Evolutionary conservation across 2,888 invertebrate genomes (phyloP).

Genomic region (Phortica okadai): DNA sequence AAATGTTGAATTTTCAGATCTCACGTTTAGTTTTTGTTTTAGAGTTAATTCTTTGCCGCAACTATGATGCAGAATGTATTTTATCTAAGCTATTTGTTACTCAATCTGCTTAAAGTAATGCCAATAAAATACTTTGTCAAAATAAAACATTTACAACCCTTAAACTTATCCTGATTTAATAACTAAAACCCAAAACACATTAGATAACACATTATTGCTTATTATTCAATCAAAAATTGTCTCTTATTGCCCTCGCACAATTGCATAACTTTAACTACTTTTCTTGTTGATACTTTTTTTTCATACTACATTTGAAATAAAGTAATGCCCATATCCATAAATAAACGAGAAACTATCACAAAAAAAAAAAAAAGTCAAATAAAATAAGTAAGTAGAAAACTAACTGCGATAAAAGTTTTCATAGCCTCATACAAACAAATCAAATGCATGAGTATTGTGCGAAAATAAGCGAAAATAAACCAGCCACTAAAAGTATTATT

Average conservation of each 20-base stretch:
- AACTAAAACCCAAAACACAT: background rate
- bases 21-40: too few species aligned
- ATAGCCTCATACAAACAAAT: background rate
- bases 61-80: too few species aligned
- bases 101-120: too few species aligned
- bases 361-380: background rate
- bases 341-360: background rate
- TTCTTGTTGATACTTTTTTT: background rate
- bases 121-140: too few species aligned
- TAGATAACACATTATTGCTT: background rate
- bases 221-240: background rate
- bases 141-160: too few species aligned
- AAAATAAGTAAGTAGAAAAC: background rate
- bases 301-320: background rate
- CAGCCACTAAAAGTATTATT: slow-evolving; percentile 7
- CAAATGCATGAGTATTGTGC: background rate
- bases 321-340: background rate
- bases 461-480: slow-evolving; percentile 11
- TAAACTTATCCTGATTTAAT: background rate
- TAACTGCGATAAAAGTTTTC: background rate
- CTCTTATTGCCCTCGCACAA: background rate
- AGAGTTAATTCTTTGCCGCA: too few species aligned
- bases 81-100: too few species aligned
- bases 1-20: too few species aligned
- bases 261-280: background rate